Evolutionary conservation across 2,888 invertebrate genomes (phyloP).

Genomic region (Drosophila suboccidentalis): DNA sequence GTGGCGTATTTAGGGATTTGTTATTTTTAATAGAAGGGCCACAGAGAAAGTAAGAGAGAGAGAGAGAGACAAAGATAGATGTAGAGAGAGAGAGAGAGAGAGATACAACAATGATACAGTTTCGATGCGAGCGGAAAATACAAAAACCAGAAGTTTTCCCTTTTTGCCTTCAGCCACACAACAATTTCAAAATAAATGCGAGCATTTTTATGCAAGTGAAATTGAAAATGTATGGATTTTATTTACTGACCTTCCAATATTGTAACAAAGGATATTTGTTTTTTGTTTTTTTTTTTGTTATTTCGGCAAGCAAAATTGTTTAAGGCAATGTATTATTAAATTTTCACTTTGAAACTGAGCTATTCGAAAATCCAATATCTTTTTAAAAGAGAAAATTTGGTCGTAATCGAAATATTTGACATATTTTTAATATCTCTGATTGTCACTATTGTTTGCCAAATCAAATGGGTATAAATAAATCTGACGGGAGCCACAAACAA

Average conservation of each 20-base stretch:
- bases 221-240: slow-evolving; percentile 30
- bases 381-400: background rate
- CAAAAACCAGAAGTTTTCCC: slow-evolving; percentile 24
- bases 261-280: slow-evolving; percentile 6
- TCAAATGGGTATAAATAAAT: slow-evolving; percentile 36
- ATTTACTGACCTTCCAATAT: slow-evolving; percentile 18
- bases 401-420: background rate
- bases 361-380: background rate
- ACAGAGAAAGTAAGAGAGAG: slow-evolving; percentile 15
- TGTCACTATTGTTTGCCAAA: slow-evolving; percentile 17
- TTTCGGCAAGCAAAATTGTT: background rate
- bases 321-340: slow-evolving; percentile 1
- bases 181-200: slow-evolving; percentile 25
- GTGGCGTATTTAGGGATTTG: slow-evolving; percentile 79
- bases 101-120: slow-evolving; percentile 44
- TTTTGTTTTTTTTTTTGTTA: background rate
- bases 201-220: slow-evolving; percentile 22
- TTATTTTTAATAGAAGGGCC: slow-evolving; percentile 76
- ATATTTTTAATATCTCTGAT: background rate
- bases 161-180: slow-evolving; percentile 20
- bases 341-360: background rate
- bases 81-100: background rate
- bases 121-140: slow-evolving; percentile 35
- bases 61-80: background rate
- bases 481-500: slow-evolving; percentile 35